Base-by-base conservation (phyloP, 2,113 vertebrate species). In the Semicossyphus pulcher region DNA sequence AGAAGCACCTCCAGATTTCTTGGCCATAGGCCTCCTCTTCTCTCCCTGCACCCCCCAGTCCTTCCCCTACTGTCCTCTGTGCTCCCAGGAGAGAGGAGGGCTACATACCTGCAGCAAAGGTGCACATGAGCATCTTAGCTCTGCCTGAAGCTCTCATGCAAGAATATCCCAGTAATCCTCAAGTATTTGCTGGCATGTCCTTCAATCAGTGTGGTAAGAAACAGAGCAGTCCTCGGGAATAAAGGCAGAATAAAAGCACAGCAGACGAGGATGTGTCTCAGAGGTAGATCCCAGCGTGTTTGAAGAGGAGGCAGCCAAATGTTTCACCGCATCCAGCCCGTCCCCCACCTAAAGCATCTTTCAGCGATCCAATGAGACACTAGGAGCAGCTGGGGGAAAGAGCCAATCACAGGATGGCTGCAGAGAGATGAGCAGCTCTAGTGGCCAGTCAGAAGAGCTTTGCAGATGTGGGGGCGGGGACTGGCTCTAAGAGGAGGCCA, bases 241-340 rank as follows among this genome's bases (percentile, higher is more conserved):
- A 25, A 26, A 36, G 39, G 7, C 41, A 34, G 44, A 60, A 51
- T n/a, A 26, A 76, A 63, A 63, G 44, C 25, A 63, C 48, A 77
- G 61, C 9, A 26, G 42, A 42, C 8, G 21, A 18, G 36, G 39
- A 51, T 36, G 37, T 41, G 47, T 34, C 18, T 68, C 21, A 47
- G 65, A 71, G 21, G 41, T 25, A 61, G 60, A 72, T 51, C 61
- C 39, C 66, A 49, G 61, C 15, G 28, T 54, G 76, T 71, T 76
- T 80, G 57, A 76, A 49, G 37, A n/a, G 39, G 54, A 74, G 28
- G 56, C 29, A 73, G 61, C 49, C 23, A 48, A 79, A 63, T 39
- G 57, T 36, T 70, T 62, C 81, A 81, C 69, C 59, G 54, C 72
- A 85, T 85, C 75, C 78, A 89, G 65, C 63, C 18, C 84, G 86